Percentiles rank a stretch among this genome's conserved stretches.
Conservation (phyloP, 2,797 vertebrate species). For the Lateolabrax maculatus region DNA sequence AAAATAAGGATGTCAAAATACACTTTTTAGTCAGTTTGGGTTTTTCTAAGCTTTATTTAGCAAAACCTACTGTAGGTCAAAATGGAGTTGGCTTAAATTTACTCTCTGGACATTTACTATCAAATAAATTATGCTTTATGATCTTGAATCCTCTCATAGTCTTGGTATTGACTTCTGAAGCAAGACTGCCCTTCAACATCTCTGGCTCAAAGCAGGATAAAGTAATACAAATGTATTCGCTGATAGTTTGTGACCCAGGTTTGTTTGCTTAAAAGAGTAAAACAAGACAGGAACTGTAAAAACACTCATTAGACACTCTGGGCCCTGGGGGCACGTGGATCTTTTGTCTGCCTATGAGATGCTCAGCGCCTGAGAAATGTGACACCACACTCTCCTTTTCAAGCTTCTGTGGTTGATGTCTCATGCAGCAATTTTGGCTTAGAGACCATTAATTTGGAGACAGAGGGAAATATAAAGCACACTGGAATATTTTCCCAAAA, state of each 20-base stretch:
- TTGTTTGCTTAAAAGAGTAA: slow-evolving; percentile 29
- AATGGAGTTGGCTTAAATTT: background rate
- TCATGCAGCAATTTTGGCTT: slow-evolving; percentile 69
- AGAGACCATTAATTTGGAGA: slow-evolving; percentile 65
- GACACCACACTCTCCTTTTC: slow-evolving; percentile 75
- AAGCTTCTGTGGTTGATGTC: slow-evolving; percentile 69
- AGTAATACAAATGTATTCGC: slow-evolving; percentile 12
- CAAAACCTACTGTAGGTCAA: background rate
- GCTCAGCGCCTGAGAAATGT: slow-evolving; percentile 72
- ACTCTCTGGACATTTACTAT: background rate
- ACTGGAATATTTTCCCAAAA: slow-evolving; percentile 45
- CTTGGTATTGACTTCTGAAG: slow-evolving; percentile 1
- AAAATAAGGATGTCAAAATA: background rate
- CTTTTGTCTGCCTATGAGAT: slow-evolving; percentile 75
- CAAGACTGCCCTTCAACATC: background rate
- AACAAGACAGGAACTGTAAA: slow-evolving; percentile 70
- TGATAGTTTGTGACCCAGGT: slow-evolving; percentile 32
- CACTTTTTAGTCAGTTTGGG: background rate
- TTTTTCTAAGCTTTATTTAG: background rate
- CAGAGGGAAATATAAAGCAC: slow-evolving; percentile 39
- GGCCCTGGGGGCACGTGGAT: slow-evolving; percentile 66
- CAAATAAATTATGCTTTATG: background rate
- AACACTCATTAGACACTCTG: slow-evolving; percentile 62
- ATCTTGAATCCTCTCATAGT: background rate
- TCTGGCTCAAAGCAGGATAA: slow-evolving; percentile 10